Evolutionary conservation across 2,113 vertebrate genomes (phyloP), one percentile per base, ranked within the genome.

Genomic region (Geococcyx californianus): DNA sequence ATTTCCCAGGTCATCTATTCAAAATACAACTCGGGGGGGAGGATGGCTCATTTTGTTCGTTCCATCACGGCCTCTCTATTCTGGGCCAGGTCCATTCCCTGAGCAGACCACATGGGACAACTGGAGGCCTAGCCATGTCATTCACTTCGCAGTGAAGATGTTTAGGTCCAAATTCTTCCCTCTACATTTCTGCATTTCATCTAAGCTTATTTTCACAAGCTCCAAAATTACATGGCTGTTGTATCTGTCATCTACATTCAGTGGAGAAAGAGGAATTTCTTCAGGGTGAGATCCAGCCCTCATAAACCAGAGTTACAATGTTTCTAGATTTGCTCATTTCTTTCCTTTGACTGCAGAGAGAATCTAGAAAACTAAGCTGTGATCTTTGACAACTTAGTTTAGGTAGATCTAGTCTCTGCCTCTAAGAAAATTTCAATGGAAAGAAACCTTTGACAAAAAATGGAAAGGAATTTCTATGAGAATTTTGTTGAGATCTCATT

Each of bases 371-470:
- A 16, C 16, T 64, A 68, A 84, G 10, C 34, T 64, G 45, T 81
- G 26, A 36, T 81, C 42, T 89, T 44, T 52, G 26, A 38, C 77
- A 84, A 75, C 14, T 84, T 93, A 56, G 18, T 92, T 84, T 79
- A 93, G 23, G 44, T 16, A 72, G 62, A 78, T 40, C 63, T 95
- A 82, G 38, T 68, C 54, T 79, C n/a, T 91, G 38, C 42, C 64
- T 84, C 55, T 58, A 63, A 63, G n/a, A 81, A 93, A 68, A 78
- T 56, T 72, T 68, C 54, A 75, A 7, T 36, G 20, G 45, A 69
- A 95, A 81, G 52, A 82, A 95, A 69, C 17, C 13, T 84, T 76
- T 66, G 36, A 66, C 68, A 34, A 78, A 82, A 95, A 95, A 47
- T 38, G 8, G 28, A 92, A 86, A 67, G 31, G 0, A 82, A 56